A percentile compares a stretch with the other conserved stretches of the same genome.
Conservation (phyloP, 2,113 vertebrate genomes). For the Leucopsar rothschildi region DNA sequence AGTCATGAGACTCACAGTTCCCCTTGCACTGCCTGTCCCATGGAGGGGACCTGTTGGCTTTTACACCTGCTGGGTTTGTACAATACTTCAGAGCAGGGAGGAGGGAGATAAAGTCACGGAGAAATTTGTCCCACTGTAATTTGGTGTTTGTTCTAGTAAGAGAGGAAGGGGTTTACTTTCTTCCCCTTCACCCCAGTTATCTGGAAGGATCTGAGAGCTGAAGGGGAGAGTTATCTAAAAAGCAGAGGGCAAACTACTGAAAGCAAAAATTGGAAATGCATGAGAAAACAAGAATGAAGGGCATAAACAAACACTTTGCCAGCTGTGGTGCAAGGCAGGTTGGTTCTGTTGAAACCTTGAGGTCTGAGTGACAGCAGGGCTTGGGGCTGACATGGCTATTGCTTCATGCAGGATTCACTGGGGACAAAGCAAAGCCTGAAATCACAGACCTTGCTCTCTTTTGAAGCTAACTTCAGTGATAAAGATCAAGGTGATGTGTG, state of each 20-base stretch:
- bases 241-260: background rate
- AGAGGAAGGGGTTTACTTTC: background rate
- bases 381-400: background rate
- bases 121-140: background rate
- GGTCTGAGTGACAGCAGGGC: background rate
- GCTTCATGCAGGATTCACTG: background rate
- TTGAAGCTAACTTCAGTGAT: background rate
- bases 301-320: background rate
- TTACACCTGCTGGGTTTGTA: background rate
- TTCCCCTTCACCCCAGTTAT: background rate
- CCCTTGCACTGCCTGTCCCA: background rate
- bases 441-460: background rate
- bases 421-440: background rate
- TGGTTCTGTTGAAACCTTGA: background rate
- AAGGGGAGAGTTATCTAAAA: background rate
- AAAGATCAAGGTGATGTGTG: background rate
- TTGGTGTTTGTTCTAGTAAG: background rate
- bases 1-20: background rate
- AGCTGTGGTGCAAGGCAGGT: background rate
- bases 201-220: background rate
- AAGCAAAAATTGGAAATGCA: background rate
- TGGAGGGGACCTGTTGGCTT: background rate
- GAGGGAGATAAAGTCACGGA: background rate
- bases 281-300: background rate
- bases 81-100: background rate